phyloP scores from a whole-genome alignment of 2,888 invertebrate species.

The Adelphocoris suturalis region DNA sequence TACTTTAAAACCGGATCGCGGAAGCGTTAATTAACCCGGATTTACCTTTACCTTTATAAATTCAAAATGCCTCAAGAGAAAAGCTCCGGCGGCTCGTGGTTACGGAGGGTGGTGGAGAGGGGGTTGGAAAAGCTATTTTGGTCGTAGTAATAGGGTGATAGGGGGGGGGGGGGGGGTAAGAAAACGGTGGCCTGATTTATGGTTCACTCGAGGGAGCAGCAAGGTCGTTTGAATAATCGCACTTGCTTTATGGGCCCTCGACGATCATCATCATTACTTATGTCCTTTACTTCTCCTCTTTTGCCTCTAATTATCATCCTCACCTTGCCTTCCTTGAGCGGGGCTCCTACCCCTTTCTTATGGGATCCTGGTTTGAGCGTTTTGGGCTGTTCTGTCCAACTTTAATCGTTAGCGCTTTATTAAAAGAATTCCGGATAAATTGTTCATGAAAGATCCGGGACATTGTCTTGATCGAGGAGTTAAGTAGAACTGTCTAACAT shows the following conservation, averaged over 20 bases:
- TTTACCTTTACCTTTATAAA: constrained; percentile 62
- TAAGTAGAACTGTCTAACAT: too few species aligned
- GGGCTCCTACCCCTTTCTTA: background rate
- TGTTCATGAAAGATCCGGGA: too few species aligned
- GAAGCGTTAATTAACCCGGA: constrained; percentile 65
- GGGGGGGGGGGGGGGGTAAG: constrained; percentile 17
- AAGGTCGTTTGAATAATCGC: constrained; percentile 71
- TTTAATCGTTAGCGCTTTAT: background rate
- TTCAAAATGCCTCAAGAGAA: constrained; percentile 6
- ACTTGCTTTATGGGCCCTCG: constrained; percentile 49
- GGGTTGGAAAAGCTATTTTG: constrained; percentile 23
- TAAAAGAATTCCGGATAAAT: background rate
- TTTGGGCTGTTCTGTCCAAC: background rate
- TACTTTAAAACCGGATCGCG: constrained; percentile 51
- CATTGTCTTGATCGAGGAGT: too few species aligned
- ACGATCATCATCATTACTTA: constrained; percentile 71
- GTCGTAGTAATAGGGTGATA: background rate
- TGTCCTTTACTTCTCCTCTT: constrained; percentile 63
- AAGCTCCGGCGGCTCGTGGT: constrained; percentile 17
- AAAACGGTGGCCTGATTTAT: constrained; percentile 63
- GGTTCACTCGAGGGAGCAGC: constrained; percentile 52
- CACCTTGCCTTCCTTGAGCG: constrained; percentile 11
- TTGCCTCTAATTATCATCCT: constrained; percentile 62
- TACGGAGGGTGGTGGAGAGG: background rate
- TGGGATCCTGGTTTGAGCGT: background rate